phyloP scores from a whole-genome alignment of 2,888 invertebrate species.

The Dilophus febrilis region DNA sequence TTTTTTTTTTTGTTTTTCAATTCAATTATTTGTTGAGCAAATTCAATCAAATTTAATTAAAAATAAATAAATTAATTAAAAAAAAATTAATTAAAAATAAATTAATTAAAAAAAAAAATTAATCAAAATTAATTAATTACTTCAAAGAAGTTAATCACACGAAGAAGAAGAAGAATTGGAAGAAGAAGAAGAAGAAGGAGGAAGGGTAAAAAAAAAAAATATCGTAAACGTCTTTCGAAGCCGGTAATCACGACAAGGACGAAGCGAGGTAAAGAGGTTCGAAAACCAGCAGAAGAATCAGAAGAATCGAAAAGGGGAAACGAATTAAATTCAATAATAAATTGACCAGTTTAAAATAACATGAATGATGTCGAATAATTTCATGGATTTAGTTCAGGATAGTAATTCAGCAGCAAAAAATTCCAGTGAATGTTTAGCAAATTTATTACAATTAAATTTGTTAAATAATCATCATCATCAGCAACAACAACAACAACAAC shows the following conservation, averaged over 20 bases:
- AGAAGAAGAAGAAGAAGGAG: too few species aligned
- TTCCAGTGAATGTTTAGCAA: conserved; percentile 3
- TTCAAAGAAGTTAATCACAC: too few species aligned
- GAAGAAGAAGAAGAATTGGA: too few species aligned
- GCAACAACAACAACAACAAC: not conserved
- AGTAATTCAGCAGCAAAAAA: conserved; percentile 5
- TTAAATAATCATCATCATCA: not conserved
- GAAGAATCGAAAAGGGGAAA: not conserved
- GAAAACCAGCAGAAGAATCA: not conserved
- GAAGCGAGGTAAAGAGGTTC: not conserved
- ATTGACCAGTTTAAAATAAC: not conserved
- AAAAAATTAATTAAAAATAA: too few species aligned
- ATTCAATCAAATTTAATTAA: too few species aligned
- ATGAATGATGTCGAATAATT: conserved; percentile 6
- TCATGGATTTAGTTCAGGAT: conserved; percentile 2
- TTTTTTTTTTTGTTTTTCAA: too few species aligned
- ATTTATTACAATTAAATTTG: conserved; percentile 5
- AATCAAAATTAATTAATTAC: too few species aligned
- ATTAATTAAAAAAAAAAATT: too few species aligned
- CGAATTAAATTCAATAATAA: not conserved
- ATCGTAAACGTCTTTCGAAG: not conserved
- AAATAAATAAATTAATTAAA: too few species aligned
- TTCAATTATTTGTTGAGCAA: too few species aligned
- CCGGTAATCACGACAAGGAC: not conserved
- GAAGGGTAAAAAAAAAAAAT: too few species aligned